A percentile compares a stretch with the other conserved stretches of the same genome.
These are phyloP conservation scores for Hydrocynus forskahlii DNA, from an alignment of 2,797 vertebrate species.

Conservation along the genomic window DNA sequence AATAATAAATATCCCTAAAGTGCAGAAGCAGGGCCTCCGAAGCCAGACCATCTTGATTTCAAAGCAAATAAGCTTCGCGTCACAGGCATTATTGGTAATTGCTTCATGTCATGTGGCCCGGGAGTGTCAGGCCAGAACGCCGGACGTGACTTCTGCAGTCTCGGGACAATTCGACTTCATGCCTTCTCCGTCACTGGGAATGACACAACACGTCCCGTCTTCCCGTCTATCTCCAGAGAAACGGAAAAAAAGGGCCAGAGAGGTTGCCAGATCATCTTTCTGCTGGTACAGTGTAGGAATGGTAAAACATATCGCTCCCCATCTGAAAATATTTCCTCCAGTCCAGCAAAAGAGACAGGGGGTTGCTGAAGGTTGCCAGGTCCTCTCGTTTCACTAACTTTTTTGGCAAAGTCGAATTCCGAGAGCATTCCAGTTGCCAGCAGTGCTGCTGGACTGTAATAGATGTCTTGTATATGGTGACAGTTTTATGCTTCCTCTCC, in stretches of 20 bases:
- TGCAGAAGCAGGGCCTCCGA: constrained; percentile 75
- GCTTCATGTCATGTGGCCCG: constrained; percentile 80
- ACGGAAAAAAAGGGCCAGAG: not conserved
- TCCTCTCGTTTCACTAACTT: constrained; percentile 9
- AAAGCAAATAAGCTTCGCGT: constrained; percentile 82
- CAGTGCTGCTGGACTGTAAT: not conserved
- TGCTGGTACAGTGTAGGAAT: constrained; percentile 5
- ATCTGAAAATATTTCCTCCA: constrained; percentile 32
- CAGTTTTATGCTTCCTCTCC: constrained; percentile 18
- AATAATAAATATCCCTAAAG: constrained; percentile 87
- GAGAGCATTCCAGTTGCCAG: constrained; percentile 8
- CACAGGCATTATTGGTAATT: constrained; percentile 85
- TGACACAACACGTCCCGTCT: constrained; percentile 10
- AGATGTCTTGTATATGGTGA: constrained; percentile 19
- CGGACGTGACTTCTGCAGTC: constrained; percentile 20
- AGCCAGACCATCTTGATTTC: constrained; percentile 83
- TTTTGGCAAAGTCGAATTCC: constrained; percentile 15
- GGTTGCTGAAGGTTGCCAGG: constrained; percentile 35
- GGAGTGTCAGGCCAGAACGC: constrained; percentile 31
- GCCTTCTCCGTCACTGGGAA: constrained; percentile 10
- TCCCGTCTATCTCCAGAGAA: not conserved
- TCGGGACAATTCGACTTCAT: constrained; percentile 14
- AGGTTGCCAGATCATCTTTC: constrained; percentile 32
- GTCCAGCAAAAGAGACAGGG: constrained; percentile 1
- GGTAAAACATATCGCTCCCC: constrained; percentile 29